phyloP scores from a whole-genome alignment of 2,888 invertebrate genomes.

The Aphidius colemani region DNA sequence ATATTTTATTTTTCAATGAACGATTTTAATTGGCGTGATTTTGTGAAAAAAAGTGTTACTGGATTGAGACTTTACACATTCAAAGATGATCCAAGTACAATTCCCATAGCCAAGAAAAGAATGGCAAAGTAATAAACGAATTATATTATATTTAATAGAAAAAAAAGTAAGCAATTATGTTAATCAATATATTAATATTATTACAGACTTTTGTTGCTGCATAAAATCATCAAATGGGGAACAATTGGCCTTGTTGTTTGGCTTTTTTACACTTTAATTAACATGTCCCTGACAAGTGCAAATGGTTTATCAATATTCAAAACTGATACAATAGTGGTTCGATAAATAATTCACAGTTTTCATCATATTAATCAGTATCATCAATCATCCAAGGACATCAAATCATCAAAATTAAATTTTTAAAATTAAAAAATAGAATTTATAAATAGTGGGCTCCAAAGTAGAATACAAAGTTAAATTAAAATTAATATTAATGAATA shows the following conservation, averaged over 20 bases:
- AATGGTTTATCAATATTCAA: too few relatives aligned
- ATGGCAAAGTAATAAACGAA: constrained; percentile 41
- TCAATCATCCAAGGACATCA: not conserved
- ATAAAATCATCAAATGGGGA: constrained; percentile 39
- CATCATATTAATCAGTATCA: too few relatives aligned
- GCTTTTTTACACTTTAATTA: constrained; percentile 26
- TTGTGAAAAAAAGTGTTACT: constrained; percentile 60
- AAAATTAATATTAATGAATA: not conserved
- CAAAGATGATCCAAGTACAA: constrained; percentile 58
- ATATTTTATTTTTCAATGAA: constrained; percentile 61
- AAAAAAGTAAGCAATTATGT: not conserved
- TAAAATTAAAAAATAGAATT: not conserved
- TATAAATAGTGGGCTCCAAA: not conserved
- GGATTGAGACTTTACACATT: constrained; percentile 62
- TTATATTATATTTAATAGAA: constrained; percentile 2
- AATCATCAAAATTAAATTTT: too few relatives aligned
- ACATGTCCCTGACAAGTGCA: too few relatives aligned
- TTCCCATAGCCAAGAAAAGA: constrained; percentile 45
- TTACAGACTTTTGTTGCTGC: constrained; percentile 41
- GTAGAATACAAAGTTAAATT: not conserved
- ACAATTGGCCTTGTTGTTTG: constrained; percentile 31
- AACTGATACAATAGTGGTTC: too few relatives aligned
- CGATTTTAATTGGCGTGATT: constrained; percentile 62
- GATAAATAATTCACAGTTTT: too few relatives aligned
- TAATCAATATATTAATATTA: not conserved